phyloP scores from a whole-genome alignment of 2,113 vertebrate genomes.

The Rhinichthys klamathensis region DNA sequence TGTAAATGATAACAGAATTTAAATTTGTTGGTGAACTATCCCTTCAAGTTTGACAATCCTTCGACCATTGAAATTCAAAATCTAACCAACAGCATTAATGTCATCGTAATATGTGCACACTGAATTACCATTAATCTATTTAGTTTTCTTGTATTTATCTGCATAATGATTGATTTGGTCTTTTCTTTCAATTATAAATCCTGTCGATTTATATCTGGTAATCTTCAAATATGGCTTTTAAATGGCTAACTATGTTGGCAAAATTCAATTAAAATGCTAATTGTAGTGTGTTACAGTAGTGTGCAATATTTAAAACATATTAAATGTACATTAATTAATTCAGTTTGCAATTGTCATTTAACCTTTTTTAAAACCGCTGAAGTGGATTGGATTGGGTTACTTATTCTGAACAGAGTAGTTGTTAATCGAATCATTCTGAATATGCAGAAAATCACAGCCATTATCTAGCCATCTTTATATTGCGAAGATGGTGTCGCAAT shows the following conservation, averaged over 20 bases:
- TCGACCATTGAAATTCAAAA: no score
- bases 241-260: neutral
- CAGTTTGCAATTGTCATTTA: neutral
- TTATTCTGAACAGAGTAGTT: neutral
- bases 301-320: neutral
- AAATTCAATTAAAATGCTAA: neutral
- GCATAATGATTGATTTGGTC: neutral
- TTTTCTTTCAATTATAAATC: neutral
- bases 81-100: no score
- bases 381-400: neutral
- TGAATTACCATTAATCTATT: no score
- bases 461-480: neutral
- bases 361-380: neutral
- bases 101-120: no score
- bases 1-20: no score
- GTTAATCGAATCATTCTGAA: neutral
- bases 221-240: neutral
- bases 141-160: neutral
- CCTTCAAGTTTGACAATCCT: no score
- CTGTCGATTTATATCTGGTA: neutral
- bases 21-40: no score
- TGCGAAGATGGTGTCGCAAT: neutral
- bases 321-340: no score
- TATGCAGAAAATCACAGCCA: neutral
- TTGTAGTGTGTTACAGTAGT: neutral